Evolutionary conservation across 2,888 invertebrate genomes (phyloP).

Genomic region (Pheosia gnoma): DNA sequence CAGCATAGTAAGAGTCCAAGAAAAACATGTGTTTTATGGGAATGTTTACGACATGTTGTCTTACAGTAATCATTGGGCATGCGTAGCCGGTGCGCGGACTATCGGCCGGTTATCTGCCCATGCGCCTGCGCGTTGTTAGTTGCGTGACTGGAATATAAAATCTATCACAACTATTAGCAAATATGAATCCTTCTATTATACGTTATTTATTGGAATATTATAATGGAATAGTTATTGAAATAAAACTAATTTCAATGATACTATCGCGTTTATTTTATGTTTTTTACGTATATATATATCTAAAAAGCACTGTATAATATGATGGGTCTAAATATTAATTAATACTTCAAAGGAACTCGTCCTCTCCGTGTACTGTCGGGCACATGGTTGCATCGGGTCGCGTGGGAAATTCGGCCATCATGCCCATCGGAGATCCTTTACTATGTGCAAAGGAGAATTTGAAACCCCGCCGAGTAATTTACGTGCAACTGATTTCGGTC

Average conservation of each 20-base stretch:
- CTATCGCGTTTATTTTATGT: too few species aligned
- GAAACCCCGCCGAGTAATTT: constrained; percentile 45
- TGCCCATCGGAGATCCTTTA: constrained; percentile 44
- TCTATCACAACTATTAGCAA: constrained; percentile 71
- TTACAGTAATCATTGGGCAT: constrained; percentile 72
- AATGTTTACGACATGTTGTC: constrained; percentile 63
- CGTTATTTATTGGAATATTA: constrained; percentile 54
- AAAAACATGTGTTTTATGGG: constrained; percentile 61
- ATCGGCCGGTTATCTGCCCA: constrained; percentile 63
- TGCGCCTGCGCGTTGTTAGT: constrained; percentile 73
- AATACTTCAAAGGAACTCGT: constrained; percentile 40
- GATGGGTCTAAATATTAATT: constrained; percentile 39
- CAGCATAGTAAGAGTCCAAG: constrained; percentile 27
- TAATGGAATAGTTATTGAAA: not conserved
- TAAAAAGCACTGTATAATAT: constrained; percentile 41
- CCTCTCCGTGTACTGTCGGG: constrained; percentile 35
- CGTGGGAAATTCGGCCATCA: constrained; percentile 59
- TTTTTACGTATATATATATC: constrained; percentile 19
- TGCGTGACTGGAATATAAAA: constrained; percentile 77
- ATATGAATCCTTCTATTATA: constrained; percentile 71
- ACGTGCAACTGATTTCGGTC: constrained; percentile 50
- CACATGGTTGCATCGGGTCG: constrained; percentile 44
- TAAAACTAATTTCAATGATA: too few species aligned
- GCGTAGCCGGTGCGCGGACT: constrained; percentile 63
- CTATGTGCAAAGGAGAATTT: constrained; percentile 65